A percentile compares a stretch with the other conserved stretches of the same genome.
Evolutionary conservation across 2,888 invertebrate genomes (phyloP).

Genomic region (Eupsilia transversa): DNA sequence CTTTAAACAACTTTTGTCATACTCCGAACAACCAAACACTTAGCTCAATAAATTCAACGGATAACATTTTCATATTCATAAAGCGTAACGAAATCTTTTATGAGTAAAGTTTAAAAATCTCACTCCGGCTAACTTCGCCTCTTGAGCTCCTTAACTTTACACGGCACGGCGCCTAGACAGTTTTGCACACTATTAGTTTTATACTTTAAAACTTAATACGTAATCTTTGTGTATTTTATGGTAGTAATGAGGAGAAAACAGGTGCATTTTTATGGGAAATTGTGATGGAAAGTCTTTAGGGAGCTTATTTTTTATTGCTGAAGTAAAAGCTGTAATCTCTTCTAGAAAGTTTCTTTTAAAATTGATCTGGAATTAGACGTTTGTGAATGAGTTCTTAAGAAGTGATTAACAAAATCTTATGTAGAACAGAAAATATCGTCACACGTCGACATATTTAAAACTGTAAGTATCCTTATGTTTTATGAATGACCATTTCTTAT

Average conservation of each 20-base stretch:
- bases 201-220: slow-evolving; percentile 69
- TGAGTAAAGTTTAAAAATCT: slow-evolving; percentile 87
- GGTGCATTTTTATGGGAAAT: slow-evolving; percentile 31
- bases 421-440: neutral
- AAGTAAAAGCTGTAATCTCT: neutral
- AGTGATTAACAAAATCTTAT: neutral
- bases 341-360: neutral
- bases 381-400: neutral
- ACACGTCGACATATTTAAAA: neutral
- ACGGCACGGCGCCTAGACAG: slow-evolving; percentile 74
- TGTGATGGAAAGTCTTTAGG: neutral
- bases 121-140: slow-evolving; percentile 67
- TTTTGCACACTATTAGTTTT: slow-evolving; percentile 79
- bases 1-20: slow-evolving; percentile 51
- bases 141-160: slow-evolving; percentile 75
- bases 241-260: slow-evolving; percentile 42
- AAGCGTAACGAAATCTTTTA: slow-evolving; percentile 84
- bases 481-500: neutral
- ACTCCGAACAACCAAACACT: slow-evolving; percentile 49
- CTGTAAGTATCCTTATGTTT: neutral
- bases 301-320: slow-evolving; percentile 1
- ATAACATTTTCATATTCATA: slow-evolving; percentile 84
- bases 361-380: neutral
- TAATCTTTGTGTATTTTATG: slow-evolving; percentile 59
- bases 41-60: slow-evolving; percentile 73